Percentiles rank a stretch among this genome's conserved stretches.
These are phyloP conservation scores for Parnassius apollo DNA, from an alignment of 2,888 invertebrate species.

Conservation along the genomic window DNA sequence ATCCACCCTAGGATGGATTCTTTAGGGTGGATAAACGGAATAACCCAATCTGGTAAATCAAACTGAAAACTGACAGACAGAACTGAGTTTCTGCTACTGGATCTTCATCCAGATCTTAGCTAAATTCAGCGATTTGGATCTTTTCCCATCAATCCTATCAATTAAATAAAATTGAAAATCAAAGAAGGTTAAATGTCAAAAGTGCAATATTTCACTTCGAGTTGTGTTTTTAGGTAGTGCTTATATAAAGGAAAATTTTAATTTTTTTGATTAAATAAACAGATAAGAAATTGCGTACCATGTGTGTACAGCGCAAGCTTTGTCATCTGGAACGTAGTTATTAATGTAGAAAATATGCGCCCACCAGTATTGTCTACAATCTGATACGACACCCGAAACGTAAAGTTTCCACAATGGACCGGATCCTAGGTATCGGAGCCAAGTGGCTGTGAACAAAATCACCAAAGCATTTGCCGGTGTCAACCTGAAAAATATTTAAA, in stretches of 20 bases:
- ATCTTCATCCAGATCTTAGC: neutral
- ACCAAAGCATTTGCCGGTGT: slow-evolving; percentile 36
- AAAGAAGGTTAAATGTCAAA: neutral
- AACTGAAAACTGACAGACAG: too few relatives aligned
- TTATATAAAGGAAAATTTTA: neutral
- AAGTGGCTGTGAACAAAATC: slow-evolving; percentile 32
- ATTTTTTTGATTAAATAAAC: neutral
- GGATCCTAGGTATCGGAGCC: slow-evolving; percentile 33
- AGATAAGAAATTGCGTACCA: slow-evolving; percentile 16
- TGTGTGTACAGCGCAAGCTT: slow-evolving; percentile 43
- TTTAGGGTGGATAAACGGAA: too few relatives aligned
- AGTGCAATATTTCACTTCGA: neutral
- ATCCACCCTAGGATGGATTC: too few relatives aligned
- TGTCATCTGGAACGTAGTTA: slow-evolving; percentile 40
- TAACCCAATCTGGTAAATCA: neutral
- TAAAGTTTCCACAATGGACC: slow-evolving; percentile 33
- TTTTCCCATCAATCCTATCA: neutral
- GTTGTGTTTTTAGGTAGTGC: neutral
- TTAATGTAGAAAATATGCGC: slow-evolving; percentile 54
- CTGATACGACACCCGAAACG: slow-evolving; percentile 38
- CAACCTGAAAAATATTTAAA: slow-evolving; percentile 32
- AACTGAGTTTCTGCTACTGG: neutral
- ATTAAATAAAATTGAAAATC: too few relatives aligned
- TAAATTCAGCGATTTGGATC: too few relatives aligned
- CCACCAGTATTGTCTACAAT: slow-evolving; percentile 60